Evolutionary conservation across 2,888 invertebrate genomes (phyloP).

Genomic region (Deilephila elpenor): DNA sequence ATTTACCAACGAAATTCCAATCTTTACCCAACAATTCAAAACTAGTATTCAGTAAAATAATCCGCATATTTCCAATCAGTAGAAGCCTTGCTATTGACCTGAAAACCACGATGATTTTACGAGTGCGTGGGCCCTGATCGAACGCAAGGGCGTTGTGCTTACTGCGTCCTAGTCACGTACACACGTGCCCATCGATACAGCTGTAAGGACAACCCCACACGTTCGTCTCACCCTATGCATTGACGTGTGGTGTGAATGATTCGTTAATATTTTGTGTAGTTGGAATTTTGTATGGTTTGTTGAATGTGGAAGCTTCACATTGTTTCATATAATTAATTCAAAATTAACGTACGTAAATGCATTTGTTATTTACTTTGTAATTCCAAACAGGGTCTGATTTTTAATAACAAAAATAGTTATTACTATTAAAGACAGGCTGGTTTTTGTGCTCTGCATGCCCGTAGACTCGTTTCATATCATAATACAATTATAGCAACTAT

Average conservation of each 20-base stretch:
- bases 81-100: constrained; percentile 1
- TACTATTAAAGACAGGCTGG: too few relatives aligned
- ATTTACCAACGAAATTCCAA: too few relatives aligned
- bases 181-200: background rate
- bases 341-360: too few relatives aligned
- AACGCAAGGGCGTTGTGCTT: constrained; percentile 4
- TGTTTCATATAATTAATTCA: too few relatives aligned
- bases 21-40: background rate
- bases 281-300: too few relatives aligned
- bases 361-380: too few relatives aligned
- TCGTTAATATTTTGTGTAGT: background rate
- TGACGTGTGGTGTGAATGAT: background rate
- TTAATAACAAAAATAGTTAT: too few relatives aligned
- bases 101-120: background rate
- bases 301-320: too few relatives aligned
- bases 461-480: too few relatives aligned
- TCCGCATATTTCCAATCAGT: background rate
- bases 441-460: too few relatives aligned
- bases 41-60: background rate
- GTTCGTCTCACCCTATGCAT: background rate
- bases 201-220: background rate
- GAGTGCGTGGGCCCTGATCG: background rate
- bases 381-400: too few relatives aligned
- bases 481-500: too few relatives aligned
- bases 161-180: constrained; percentile 13